Evolutionary conservation across 2,797 vertebrate species (phyloP).

Genomic region (Parotocinclus haroldoi): DNA sequence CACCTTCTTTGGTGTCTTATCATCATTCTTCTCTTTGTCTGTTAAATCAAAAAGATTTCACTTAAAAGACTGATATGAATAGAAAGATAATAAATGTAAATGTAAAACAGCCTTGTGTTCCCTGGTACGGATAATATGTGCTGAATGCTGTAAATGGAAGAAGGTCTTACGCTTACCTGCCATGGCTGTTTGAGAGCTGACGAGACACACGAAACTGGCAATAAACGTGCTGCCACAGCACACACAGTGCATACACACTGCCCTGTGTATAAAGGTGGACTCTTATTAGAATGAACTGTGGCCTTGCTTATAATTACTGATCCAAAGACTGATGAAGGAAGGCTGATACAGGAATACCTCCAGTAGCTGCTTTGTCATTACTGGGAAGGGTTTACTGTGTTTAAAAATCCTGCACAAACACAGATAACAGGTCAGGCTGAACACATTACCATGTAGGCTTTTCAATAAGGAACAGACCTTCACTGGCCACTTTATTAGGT

Average conservation of each 20-base stretch:
- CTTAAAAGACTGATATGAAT: not conserved
- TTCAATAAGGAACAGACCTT: too few relatives aligned
- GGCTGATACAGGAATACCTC: too few relatives aligned
- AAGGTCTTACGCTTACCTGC: constrained; percentile 5
- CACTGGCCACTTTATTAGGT: too few relatives aligned
- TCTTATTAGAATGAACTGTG: constrained; percentile 52
- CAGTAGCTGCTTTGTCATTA: too few relatives aligned
- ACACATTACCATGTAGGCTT: too few relatives aligned
- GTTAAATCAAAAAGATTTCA: constrained; percentile 15
- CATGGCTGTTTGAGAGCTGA: constrained; percentile 17
- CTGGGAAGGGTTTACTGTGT: too few relatives aligned
- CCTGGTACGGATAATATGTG: too few relatives aligned
- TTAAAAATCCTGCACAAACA: too few relatives aligned
- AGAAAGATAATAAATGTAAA: not conserved
- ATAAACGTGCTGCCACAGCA: constrained; percentile 1
- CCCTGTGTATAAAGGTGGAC: constrained; percentile 15
- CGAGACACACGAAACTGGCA: constrained; percentile 7
- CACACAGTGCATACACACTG: too few relatives aligned
- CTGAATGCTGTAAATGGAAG: too few relatives aligned
- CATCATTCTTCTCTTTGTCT: constrained; percentile 58
- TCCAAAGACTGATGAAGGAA: not conserved
- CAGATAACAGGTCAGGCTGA: too few relatives aligned
- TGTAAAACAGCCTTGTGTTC: not conserved
- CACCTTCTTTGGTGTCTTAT: constrained; percentile 59
- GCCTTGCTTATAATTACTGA: constrained; percentile 60